Percentiles rank a stretch among this genome's conserved stretches.
These are phyloP conservation scores for Drosophila siamana DNA, from an alignment of 2,888 invertebrate species.

Conservation along the genomic window DNA sequence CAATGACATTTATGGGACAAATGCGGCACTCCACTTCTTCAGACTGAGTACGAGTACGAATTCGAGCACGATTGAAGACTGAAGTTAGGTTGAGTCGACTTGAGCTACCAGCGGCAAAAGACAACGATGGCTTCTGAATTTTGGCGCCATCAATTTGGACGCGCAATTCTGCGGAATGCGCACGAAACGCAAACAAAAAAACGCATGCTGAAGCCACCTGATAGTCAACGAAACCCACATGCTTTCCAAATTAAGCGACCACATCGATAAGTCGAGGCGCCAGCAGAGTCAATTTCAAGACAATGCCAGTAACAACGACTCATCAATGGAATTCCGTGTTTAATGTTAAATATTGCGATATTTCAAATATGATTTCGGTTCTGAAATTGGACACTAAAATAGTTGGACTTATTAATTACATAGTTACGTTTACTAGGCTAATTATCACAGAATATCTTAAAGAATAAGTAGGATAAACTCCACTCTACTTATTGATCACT, in stretches of 20 bases:
- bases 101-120: conserved; percentile 42
- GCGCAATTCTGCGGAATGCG: conserved; percentile 74
- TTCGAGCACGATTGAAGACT: conserved; percentile 9
- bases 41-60: neutral
- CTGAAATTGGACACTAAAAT: neutral
- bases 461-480: no score
- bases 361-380: conserved; percentile 75
- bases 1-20: conserved; percentile 79
- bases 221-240: conserved; percentile 4
- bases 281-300: conserved; percentile 71
- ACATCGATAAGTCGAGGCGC: conserved; percentile 66
- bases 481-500: no score
- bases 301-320: conserved; percentile 43
- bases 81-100: conserved; percentile 9
- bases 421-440: no score
- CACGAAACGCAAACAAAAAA: conserved; percentile 44
- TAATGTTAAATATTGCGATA: conserved; percentile 71
- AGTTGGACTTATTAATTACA: no score
- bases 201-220: conserved; percentile 41
- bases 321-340: conserved; percentile 76
- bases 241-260: conserved; percentile 64
- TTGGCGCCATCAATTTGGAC: conserved; percentile 81
- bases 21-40: conserved; percentile 72
- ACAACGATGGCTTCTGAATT: conserved; percentile 66
- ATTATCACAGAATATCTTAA: neutral